Percentiles rank a stretch among this genome's conserved stretches.
phyloP scores from a whole-genome alignment of 1,140 invertebrate species.

The Bombus huntii region DNA sequence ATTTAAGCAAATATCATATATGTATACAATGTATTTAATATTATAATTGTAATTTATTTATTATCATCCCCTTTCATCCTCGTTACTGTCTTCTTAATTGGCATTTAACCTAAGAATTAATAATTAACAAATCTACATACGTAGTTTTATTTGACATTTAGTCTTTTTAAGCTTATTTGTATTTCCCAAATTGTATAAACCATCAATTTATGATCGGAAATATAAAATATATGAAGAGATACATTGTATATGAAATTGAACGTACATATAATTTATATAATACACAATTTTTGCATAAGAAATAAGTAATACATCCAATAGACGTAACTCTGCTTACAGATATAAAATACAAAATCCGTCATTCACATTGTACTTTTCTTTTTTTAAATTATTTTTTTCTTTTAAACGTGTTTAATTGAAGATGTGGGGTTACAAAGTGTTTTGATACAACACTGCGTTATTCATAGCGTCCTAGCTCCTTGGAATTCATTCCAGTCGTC shows the following conservation, averaged over 20 bases:
- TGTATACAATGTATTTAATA: not conserved
- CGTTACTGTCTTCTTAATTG: not conserved
- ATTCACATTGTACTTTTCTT: no score
- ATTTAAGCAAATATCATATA: not conserved
- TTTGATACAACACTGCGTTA: slow-evolving; percentile 37
- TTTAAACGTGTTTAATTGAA: not conserved
- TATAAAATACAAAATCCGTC: not conserved
- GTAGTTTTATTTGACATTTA: not conserved
- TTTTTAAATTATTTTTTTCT: not conserved
- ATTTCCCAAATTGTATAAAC: not conserved
- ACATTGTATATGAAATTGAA: not conserved
- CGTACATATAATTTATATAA: not conserved
- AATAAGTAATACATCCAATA: not conserved
- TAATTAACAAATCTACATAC: not conserved
- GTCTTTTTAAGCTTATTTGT: not conserved
- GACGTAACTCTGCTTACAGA: not conserved
- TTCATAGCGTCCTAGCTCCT: slow-evolving; percentile 19
- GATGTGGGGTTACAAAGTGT: not conserved
- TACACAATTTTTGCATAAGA: not conserved
- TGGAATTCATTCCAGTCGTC: slow-evolving; percentile 32
- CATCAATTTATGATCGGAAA: not conserved
- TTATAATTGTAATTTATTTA: not conserved
- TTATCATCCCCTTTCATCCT: not conserved
- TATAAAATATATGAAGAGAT: not conserved
- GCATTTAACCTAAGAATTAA: not conserved